phyloP scores from a whole-genome alignment of 2,113 vertebrate genomes.

The Glareola pratincola region DNA sequence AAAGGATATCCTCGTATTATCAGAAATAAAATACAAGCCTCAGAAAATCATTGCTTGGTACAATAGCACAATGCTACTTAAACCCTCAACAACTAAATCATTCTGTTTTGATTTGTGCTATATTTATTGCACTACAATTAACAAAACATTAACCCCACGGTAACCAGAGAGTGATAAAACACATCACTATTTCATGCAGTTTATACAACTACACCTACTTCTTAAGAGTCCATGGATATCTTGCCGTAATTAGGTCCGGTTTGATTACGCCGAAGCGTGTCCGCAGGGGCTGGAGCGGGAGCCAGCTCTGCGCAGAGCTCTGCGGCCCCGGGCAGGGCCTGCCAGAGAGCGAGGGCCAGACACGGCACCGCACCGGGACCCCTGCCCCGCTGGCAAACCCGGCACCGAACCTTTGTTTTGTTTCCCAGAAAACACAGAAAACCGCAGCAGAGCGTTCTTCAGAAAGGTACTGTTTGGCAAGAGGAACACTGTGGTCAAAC shows the following conservation, averaged over 20 bases:
- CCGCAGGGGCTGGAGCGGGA: rapidly evolving
- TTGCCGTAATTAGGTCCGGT: not conserved
- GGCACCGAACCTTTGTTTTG: not conserved
- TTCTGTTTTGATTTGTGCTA: not conserved
- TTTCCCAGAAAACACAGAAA: not conserved
- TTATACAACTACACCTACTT: not conserved
- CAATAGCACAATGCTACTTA: not conserved
- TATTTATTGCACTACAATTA: not conserved
- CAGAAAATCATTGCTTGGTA: not conserved
- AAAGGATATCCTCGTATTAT: constrained; percentile 32
- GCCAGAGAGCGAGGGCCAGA: not conserved
- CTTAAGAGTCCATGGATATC: not conserved
- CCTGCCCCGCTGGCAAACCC: not conserved
- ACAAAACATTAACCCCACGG: not conserved
- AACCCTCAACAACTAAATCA: not conserved
- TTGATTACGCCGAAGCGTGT: rapidly evolving
- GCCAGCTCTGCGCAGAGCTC: not conserved
- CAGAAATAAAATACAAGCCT: not conserved
- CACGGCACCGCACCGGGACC: not conserved
- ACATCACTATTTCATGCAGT: not conserved
- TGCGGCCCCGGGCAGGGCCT: not conserved
- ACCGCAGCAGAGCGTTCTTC: not conserved
- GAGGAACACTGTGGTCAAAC: not conserved
- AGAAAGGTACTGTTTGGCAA: not conserved
- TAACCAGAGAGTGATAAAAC: not conserved